Evolutionary conservation across 2,113 vertebrate species (phyloP), one percentile per base, ranked within the genome.

Genomic region (Nibea coibor): DNA sequence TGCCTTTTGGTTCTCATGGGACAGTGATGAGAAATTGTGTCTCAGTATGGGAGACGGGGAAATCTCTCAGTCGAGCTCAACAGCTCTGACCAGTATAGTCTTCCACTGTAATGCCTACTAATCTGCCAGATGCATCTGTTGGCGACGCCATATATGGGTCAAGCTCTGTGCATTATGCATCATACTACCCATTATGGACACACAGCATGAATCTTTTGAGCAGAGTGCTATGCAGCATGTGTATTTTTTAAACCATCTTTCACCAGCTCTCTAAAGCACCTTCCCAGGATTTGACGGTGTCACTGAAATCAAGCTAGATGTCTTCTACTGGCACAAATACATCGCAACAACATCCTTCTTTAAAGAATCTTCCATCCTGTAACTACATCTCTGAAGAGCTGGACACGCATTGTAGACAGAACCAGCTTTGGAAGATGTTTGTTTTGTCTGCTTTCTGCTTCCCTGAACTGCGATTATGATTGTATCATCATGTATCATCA

Each of bases 401-500:
- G 77, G 82, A 72, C 78, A 12, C n/a, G 1, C 14, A 5, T 64
- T 62, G 47, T 71, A 2, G 19, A 79, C 59, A 66, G n/a, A 68
- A 68, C 11, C n/a, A 26, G 42, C 82, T 87, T 67, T 50, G 69
- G 74, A 80, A 71, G 77, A 84, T 77, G 84, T 83, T 86, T 85
- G 80, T 75, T 90, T 90, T 86, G 75, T 58, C 75, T 78, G 57
- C 78, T 80, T 91, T 78, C 71, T 85, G 63, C 61, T 48, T 80
- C 69, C 48, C 74, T 85, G 76, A 82, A 87, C 84, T 67, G 61
- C 11, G 70, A 89, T 88, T 48, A 91, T 65, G 87, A 89, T 66
- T 79, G 76, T 88, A 90, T 91, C 84, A 80, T 88, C 66, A 10
- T 88, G 86, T 82, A 89, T 92, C 87, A 83, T 91, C 81, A 51